phyloP scores from a whole-genome alignment of 2,888 invertebrate species.

The Drosophila buzzatii region DNA sequence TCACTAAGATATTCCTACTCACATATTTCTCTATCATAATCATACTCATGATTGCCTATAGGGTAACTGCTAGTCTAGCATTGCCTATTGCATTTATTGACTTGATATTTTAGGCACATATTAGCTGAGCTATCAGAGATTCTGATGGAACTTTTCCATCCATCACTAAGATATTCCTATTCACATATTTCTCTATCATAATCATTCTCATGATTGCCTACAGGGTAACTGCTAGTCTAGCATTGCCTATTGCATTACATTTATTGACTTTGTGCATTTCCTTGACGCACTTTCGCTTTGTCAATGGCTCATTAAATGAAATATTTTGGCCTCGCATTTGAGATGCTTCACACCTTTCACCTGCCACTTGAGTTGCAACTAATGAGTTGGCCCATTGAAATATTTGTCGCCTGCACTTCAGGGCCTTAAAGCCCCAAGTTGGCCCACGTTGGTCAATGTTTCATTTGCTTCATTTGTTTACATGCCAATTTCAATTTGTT shows the following conservation, averaged over 20 bases:
- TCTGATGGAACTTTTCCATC: too few relatives aligned
- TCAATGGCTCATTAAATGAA: constrained; percentile 35
- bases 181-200: background rate
- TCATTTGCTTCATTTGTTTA: constrained; percentile 46
- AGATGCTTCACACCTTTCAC: constrained; percentile 53
- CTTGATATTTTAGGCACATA: too few relatives aligned
- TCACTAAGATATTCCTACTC: background rate
- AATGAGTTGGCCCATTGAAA: constrained; percentile 54
- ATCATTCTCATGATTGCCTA: too few relatives aligned
- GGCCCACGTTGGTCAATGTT: constrained; percentile 2
- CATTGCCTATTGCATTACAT: background rate
- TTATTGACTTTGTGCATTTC: constrained; percentile 8
- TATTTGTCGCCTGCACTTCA: constrained; percentile 59
- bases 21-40: background rate
- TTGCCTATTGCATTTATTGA: background rate
- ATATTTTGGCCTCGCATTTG: constrained; percentile 8
- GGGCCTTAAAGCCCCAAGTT: background rate
- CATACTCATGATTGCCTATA: too few relatives aligned
- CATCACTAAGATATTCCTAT: background rate
- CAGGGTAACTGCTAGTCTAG: constrained; percentile 1
- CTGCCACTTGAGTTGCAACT: constrained; percentile 40
- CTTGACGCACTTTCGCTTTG: constrained; percentile 12
- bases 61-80: constrained; percentile 1
- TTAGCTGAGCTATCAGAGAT: too few relatives aligned
- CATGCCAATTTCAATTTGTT: constrained; percentile 64